Percentiles rank a stretch among this genome's conserved stretches.
These are phyloP conservation scores for Morpho achilles DNA, from an alignment of 2,888 invertebrate species.

Conservation along the genomic window DNA sequence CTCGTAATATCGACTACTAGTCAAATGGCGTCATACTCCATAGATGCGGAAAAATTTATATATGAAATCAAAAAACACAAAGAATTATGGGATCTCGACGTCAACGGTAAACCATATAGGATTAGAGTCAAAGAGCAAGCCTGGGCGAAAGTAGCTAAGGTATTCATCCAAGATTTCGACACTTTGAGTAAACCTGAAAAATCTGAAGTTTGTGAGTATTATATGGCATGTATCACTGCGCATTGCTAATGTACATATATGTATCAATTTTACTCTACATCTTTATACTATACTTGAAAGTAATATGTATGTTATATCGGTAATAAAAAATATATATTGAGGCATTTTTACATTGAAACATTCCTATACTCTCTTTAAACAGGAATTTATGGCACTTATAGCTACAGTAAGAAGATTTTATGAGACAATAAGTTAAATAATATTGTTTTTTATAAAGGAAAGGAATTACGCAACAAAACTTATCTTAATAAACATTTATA, in stretches of 20 bases:
- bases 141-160: conserved; percentile 50
- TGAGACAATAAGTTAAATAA: background rate
- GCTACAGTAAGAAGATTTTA: too few relatives aligned
- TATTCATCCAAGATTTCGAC: conserved; percentile 52
- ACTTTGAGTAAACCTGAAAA: conserved; percentile 45
- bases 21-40: conserved; percentile 38
- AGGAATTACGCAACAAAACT: too few relatives aligned
- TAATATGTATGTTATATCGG: too few relatives aligned
- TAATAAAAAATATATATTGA: too few relatives aligned
- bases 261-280: too few relatives aligned
- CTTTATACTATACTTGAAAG: conserved; percentile 14
- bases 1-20: background rate
- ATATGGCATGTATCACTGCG: background rate
- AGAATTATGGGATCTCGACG: conserved; percentile 51
- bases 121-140: conserved; percentile 43
- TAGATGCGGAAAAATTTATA: conserved; percentile 57
- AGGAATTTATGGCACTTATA: too few relatives aligned
- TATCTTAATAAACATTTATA: too few relatives aligned
- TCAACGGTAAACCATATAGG: conserved; percentile 44
- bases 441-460: background rate
- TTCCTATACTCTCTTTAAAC: too few relatives aligned
- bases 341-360: too few relatives aligned
- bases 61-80: conserved; percentile 56
- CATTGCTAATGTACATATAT: too few relatives aligned
- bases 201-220: conserved; percentile 54